Evolutionary conservation across 37 sponge, comb jelly and placozoan genomes (phyloP), one percentile per base, ranked within the genome.

Genomic region (Agelas oroides): DNA sequence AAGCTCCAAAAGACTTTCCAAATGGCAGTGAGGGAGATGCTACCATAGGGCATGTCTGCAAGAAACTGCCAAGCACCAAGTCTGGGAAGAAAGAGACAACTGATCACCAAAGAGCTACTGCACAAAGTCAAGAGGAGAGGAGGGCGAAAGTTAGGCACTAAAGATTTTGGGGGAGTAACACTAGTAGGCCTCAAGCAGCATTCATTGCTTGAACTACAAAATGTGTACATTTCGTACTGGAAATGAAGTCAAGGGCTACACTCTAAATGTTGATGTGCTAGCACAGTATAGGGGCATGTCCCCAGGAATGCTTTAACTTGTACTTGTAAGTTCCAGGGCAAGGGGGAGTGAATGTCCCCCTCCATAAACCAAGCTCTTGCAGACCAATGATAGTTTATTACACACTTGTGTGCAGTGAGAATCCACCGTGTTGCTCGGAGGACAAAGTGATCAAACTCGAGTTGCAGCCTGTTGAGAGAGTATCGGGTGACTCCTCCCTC

Each of bases 61-160:
- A 99, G 86, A 76, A 97, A 99, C 90, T 99, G 99, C 99, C 99
- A 99, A 0, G 96, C 93, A 12, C 93, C 95, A 19, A 95, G 71
- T 41, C 96, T 96, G 53, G 3, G 40, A 34, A 46, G 35, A 37
- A 46, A 21, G 11, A 78, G 11, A 78, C 40, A 24, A 77, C 21
- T 16, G 46, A 8, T 46, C 8, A 46, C 46, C 46, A 46, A 12
- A 46, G 46, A n/a, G n/a, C n/a, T n/a, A n/a, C n/a, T n/a, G n/a
- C n/a, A n/a, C n/a, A n/a, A n/a, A n/a, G n/a, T n/a, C n/a, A n/a
- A n/a, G n/a, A n/a, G n/a, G n/a, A n/a, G n/a, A n/a, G n/a, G n/a
- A n/a, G n/a, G n/a, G 38, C 39, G n/a, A 39, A 25, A 72, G 20
- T 12, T 24, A n/a, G n/a, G 65, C 23, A 65, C n/a, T n/a, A 16